Evolutionary conservation across 2,888 invertebrate species (phyloP), one percentile per base, ranked within the genome.

Genomic region (Apoda limacodes): DNA sequence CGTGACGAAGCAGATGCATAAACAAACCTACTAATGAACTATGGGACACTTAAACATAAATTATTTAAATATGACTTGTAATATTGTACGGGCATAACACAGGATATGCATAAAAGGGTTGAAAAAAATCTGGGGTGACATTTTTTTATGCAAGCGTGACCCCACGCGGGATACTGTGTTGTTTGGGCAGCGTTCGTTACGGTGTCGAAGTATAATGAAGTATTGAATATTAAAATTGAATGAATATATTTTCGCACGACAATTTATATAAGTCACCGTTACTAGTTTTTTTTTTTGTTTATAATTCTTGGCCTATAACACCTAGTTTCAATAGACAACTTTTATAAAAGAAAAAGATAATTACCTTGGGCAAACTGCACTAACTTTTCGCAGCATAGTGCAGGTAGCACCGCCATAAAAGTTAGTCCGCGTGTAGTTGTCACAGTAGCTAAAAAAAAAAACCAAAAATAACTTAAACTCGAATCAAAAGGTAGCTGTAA

Each of bases 61-160:
- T 80, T 75, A 80, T 76, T 78, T 69, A 76, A 80, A 78, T 80
- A 61, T 76, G 74, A 75, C 72, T 76, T 66, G 78, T 78, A 76
- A 80, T 59, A 64, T 56, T 66, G 71, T 60, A 70, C 60, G 72
- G 60, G 56, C 40, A 27, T 58, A 69, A 66, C 66, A 72, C 69
- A 63, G 67, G 71, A 75, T 78, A 78, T 76, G 75, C 71, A 74
- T 70, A 74, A 74, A 74, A 75, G 75, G 78, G 75, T 74, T 74
- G 49, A 49, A 64, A 75, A 68, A 75, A 76, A 62, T 45, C 55
- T 57, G 67, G 72, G 74, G 76, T 70, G 64, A 63, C 53, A 58
- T 5, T 65, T 75, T 75, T 74, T 76, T 71, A 54, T 62, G 44
- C 46, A 31, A 46, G 48, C 47, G 7, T 17, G 17, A 17, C 17